Conservation (phyloP, 2,797 vertebrate species). For the Melopsittacus undulatus region DNA sequence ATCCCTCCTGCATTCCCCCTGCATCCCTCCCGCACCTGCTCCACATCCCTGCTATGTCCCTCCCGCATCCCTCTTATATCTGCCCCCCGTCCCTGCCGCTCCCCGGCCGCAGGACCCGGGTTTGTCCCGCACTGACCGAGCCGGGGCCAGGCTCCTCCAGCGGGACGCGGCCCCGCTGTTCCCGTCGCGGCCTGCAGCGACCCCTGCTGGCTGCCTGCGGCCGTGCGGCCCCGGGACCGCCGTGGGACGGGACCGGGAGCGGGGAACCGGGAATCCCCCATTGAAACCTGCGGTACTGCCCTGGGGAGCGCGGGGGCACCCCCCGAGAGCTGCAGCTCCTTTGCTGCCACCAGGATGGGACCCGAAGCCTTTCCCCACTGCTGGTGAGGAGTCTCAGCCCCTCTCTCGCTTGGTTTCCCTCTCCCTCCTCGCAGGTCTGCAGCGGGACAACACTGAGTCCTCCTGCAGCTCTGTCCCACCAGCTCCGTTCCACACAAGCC, state of each 20-base stretch:
- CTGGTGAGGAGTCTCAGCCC: background rate
- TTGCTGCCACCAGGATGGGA: background rate
- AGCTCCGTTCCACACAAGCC: background rate
- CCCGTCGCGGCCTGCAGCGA: constrained; percentile 10
- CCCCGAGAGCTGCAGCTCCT: background rate
- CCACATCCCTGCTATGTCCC: background rate
- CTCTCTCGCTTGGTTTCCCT: background rate
- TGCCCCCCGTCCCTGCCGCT: no score
- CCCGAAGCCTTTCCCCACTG: background rate
- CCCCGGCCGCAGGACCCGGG: no score
- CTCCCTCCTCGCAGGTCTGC: background rate
- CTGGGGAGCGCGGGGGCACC: background rate
- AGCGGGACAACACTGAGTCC: background rate
- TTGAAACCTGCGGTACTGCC: accelerated
- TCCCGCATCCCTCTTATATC: no score
- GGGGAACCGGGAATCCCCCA: background rate
- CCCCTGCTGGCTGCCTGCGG: constrained; percentile 51
- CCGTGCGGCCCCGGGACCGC: no score
- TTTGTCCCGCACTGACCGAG: background rate
- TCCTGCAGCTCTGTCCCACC: background rate
- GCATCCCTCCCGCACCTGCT: background rate
- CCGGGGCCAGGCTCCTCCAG: background rate
- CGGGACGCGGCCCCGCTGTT: background rate
- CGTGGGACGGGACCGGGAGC: background rate
- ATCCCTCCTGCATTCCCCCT: background rate